Percentiles rank a stretch among this genome's conserved stretches.
phyloP scores from a whole-genome alignment of 2,797 vertebrate genomes.

The Labeo calbasu region DNA sequence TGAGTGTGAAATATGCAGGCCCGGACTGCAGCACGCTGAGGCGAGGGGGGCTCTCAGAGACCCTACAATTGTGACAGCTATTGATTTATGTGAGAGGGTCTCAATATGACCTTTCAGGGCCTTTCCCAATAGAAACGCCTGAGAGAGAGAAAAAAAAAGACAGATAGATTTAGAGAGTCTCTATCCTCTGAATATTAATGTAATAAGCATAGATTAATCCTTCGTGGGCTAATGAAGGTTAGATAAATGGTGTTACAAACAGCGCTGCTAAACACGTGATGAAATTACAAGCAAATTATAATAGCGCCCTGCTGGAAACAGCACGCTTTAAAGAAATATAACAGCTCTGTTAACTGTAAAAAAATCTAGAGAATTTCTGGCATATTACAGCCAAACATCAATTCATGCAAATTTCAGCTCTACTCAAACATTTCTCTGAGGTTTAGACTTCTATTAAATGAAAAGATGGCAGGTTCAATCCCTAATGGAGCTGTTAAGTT shows the following conservation, averaged over 20 bases:
- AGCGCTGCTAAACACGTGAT: not conserved
- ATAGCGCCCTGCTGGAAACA: constrained; percentile 6
- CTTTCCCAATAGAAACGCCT: constrained; percentile 33
- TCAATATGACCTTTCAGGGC: constrained; percentile 41
- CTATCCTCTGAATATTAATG: constrained; percentile 24
- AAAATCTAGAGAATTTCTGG: not conserved
- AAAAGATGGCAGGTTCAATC: not conserved
- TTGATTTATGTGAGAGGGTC: constrained; percentile 48
- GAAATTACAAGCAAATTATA: constrained; percentile 24
- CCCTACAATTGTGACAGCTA: constrained; percentile 38
- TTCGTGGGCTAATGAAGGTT: not conserved
- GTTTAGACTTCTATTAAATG: constrained; percentile 16
- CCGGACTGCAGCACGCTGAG: not conserved
- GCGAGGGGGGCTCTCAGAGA: not conserved
- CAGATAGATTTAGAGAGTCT: constrained; percentile 13
- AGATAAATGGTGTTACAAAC: constrained; percentile 21
- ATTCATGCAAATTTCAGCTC: not conserved
- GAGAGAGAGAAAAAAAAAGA: constrained; percentile 10
- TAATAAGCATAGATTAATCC: constrained; percentile 31
- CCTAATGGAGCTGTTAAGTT: not conserved
- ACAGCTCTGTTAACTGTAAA: not conserved
- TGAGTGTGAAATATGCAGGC: constrained; percentile 17
- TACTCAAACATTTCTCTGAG: constrained; percentile 5
- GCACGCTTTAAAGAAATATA: not conserved
- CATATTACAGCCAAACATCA: not conserved